Conservation (phyloP, 2,113 vertebrate genomes). For the Psettodes erumei region DNA sequence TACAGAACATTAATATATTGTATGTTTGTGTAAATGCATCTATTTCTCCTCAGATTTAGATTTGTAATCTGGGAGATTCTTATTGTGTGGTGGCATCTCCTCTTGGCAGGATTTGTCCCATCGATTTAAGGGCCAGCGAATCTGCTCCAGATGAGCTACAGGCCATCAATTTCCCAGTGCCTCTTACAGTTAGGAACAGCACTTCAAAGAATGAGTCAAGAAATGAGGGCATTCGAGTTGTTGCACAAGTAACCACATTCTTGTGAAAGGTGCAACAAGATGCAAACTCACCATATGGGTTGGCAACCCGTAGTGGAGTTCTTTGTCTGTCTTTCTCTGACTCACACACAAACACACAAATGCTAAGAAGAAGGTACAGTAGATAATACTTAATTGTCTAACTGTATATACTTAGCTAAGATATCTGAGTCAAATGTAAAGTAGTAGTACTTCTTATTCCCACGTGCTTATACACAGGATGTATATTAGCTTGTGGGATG, state of each 20-base stretch:
- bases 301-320: conserved; percentile 20
- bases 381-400: background rate
- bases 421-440: background rate
- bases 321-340: conserved; percentile 12
- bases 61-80: background rate
- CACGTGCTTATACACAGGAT: background rate
- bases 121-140: background rate
- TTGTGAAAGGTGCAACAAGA: conserved; percentile 38
- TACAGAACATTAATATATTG: background rate
- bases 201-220: conserved; percentile 15
- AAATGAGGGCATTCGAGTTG: background rate
- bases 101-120: background rate
- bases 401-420: background rate
- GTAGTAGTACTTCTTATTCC: background rate
- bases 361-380: background rate
- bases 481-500: background rate
- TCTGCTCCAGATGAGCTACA: background rate
- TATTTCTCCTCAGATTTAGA: background rate
- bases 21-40: background rate
- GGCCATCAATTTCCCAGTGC: rapidly evolving
- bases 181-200: background rate
- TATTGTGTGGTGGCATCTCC: background rate
- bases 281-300: background rate
- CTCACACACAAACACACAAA: background rate
- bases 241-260: conserved; percentile 11